These are phyloP conservation scores for Thalassaphorura encarpata DNA, from an alignment of 1,140 invertebrate genomes.

Conservation along the genomic window DNA sequence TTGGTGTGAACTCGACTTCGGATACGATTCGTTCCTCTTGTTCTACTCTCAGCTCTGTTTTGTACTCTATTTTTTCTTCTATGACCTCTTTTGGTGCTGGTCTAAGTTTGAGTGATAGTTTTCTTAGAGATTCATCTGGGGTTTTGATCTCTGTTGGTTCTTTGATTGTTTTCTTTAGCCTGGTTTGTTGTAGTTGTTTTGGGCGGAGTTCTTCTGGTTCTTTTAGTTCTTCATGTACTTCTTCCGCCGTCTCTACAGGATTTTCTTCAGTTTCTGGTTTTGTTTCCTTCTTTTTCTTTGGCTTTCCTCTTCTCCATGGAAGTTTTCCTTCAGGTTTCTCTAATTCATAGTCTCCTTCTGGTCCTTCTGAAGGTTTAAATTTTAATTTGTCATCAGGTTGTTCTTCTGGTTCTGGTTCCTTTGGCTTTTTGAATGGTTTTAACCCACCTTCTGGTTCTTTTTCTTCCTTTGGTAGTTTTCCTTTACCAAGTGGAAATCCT, in stretches of 20 bases:
- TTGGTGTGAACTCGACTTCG: conserved; percentile 7
- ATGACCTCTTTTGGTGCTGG: conserved; percentile 15
- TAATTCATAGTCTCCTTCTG: background rate
- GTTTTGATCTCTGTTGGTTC: background rate
- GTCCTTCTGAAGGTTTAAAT: background rate
- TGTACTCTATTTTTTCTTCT: conserved; percentile 20
- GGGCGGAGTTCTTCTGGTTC: background rate
- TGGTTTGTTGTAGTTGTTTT: background rate
- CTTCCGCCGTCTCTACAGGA: background rate
- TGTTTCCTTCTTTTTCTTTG: background rate
- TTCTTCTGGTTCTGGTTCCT: background rate
- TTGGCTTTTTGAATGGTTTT: conserved; percentile 1
- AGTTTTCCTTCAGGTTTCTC: background rate
- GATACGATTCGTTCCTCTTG: conserved; percentile 10
- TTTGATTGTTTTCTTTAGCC: conserved; percentile 6
- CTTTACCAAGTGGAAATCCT: background rate
- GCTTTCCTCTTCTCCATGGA: background rate
- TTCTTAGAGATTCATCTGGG: conserved; percentile 6
- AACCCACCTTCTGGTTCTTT: background rate
- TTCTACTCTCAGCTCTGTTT: conserved; percentile 17
- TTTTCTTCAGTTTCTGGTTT: background rate
- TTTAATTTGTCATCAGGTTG: background rate
- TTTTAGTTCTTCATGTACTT: background rate
- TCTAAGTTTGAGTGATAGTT: conserved; percentile 5
- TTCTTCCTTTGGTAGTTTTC: background rate